A percentile compares a stretch with the other conserved stretches of the same genome.
Evolutionary conservation across 2,888 invertebrate species (phyloP).

Genomic region (Polyploca ridens): DNA sequence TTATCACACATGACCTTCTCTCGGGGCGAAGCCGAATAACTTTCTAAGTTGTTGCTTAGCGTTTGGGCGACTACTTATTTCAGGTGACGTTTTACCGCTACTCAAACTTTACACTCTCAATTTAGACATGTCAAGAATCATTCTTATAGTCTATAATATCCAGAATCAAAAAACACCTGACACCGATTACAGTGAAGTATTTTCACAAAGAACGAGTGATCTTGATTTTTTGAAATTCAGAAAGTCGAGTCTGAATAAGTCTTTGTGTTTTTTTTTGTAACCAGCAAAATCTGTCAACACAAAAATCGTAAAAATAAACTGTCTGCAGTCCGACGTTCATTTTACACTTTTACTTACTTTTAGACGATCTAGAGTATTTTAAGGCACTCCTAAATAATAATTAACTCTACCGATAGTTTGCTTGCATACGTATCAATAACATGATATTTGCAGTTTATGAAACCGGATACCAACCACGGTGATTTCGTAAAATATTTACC

Average conservation of each 20-base stretch:
- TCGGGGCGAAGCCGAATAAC: conserved; percentile 13
- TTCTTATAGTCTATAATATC: not conserved
- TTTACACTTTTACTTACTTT: not conserved
- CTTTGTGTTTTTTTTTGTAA: not conserved
- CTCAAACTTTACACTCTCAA: not conserved
- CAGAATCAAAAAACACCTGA: no score
- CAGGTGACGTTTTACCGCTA: not conserved
- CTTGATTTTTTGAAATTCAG: no score
- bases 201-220: no score
- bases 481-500: not conserved
- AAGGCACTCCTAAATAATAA: not conserved
- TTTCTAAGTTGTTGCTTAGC: conserved; percentile 14
- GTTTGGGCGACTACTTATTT: not conserved
- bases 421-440: not conserved
- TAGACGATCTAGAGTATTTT: not conserved
- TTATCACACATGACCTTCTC: conserved; percentile 13
- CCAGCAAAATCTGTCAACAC: not conserved
- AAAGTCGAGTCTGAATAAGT: no score
- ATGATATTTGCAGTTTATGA: not conserved
- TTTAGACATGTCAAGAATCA: not conserved
- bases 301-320: not conserved
- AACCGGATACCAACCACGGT: no score
- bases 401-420: not conserved
- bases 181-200: no score
- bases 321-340: not conserved